Conservation (phyloP, 1,140 invertebrate genomes). For the Psix sp. region DNA sequence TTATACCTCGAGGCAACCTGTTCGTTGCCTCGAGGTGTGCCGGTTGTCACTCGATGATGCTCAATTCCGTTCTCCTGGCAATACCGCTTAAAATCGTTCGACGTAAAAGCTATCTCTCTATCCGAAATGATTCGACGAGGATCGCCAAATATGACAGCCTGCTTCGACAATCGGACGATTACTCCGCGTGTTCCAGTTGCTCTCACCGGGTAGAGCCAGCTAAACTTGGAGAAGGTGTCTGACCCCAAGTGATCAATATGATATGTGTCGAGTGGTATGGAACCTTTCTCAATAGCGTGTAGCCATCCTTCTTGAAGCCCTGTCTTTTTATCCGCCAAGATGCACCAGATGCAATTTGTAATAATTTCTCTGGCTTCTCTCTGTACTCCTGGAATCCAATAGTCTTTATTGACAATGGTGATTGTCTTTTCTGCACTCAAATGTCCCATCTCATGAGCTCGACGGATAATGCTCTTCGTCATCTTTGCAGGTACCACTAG, state of each 20-base stretch:
- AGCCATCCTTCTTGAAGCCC: neutral
- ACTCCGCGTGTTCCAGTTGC: conserved; percentile 60
- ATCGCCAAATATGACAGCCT: conserved; percentile 54
- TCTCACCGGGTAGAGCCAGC: conserved; percentile 69
- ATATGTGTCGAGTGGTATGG: neutral
- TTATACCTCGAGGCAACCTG: too few species aligned
- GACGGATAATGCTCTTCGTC: neutral
- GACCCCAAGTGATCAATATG: conserved; percentile 15
- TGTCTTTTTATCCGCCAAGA: conserved; percentile 4
- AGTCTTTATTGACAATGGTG: neutral
- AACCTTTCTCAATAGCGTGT: neutral
- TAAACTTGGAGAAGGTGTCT: conserved; percentile 68
- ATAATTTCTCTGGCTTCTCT: neutral
- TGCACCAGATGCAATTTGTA: conserved; percentile 10
- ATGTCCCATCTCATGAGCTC: conserved; percentile 13
- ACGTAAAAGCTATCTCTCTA: conserved; percentile 52
- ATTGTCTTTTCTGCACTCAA: conserved; percentile 8
- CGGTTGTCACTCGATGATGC: conserved; percentile 29
- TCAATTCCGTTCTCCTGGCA: conserved; percentile 57
- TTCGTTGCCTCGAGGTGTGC: neutral
- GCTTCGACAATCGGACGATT: conserved; percentile 53
- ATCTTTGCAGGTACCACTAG: neutral
- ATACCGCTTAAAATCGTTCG: conserved; percentile 42
- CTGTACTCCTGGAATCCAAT: neutral
- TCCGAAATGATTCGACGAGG: conserved; percentile 61